Percentiles rank a stretch among this genome's conserved stretches.
Conservation (phyloP, 2,888 invertebrate genomes). For the Campoplex nolae region DNA sequence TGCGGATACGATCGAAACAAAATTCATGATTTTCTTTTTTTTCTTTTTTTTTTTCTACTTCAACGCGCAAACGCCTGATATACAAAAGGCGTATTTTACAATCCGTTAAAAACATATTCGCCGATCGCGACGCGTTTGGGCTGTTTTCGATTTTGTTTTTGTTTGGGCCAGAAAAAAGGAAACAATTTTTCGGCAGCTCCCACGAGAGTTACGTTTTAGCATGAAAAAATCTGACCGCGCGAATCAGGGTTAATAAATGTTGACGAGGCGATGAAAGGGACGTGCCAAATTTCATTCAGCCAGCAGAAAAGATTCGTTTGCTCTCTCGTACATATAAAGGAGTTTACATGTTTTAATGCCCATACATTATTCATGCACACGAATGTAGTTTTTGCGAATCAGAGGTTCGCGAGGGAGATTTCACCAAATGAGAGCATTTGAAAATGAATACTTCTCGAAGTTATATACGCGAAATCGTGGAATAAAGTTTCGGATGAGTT, state of each 20-base stretch:
- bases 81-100: not conserved
- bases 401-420: not conserved
- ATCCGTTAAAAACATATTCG: not conserved
- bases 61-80: not conserved
- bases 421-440: constrained; percentile 3
- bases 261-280: constrained; percentile 15
- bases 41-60: not conserved
- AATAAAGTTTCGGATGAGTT: not conserved
- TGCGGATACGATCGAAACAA: not conserved
- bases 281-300: constrained; percentile 24
- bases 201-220: not conserved
- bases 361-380: constrained; percentile 47
- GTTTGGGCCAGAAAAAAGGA: not conserved
- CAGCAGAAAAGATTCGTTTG: constrained; percentile 36
- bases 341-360: constrained; percentile 29
- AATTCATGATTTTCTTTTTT: not conserved
- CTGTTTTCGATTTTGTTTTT: not conserved
- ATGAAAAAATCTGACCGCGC: not conserved
- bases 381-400: constrained; percentile 6
- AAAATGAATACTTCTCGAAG: constrained; percentile 1
- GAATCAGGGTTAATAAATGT: constrained; percentile 20
- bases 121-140: not conserved
- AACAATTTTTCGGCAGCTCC: too few relatives aligned
- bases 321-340: not conserved
- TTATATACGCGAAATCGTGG: not conserved